Evolutionary conservation across 2,888 invertebrate species (phyloP).

Genomic region (Julus scandinavius): DNA sequence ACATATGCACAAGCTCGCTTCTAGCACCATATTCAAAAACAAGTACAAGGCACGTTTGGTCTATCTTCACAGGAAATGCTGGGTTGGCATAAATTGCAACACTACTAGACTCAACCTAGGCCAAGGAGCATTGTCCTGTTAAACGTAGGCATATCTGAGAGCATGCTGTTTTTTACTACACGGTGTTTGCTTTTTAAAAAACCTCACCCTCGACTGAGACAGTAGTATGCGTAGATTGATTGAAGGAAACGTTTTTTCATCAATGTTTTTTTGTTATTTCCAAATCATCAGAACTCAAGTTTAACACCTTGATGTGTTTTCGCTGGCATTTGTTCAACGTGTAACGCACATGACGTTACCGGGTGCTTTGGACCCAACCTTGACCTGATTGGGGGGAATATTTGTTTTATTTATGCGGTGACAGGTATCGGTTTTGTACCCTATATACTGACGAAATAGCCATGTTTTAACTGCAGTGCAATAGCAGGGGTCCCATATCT

Average conservation of each 20-base stretch:
- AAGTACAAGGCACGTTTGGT: not conserved
- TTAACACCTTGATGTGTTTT: not conserved
- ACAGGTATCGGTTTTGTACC: not conserved
- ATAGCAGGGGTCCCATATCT: not conserved
- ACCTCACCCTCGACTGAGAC: not conserved
- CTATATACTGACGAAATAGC: not conserved
- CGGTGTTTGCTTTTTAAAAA: not conserved
- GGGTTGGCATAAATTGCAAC: not conserved
- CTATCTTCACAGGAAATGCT: not conserved
- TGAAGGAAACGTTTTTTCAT: not conserved
- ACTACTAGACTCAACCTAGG: constrained; percentile 6
- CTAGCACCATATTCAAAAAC: not conserved
- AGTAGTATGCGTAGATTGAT: not conserved
- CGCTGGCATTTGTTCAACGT: not conserved
- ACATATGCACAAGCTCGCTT: not conserved
- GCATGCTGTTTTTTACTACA: not conserved
- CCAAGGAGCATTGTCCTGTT: constrained; percentile 39
- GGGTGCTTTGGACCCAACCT: not conserved
- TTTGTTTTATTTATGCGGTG: not conserved
- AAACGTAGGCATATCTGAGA: not conserved
- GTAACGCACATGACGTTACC: not conserved
- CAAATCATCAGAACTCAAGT: not conserved
- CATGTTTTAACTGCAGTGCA: not conserved
- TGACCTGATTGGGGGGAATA: not conserved
- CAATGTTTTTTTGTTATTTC: not conserved